These are phyloP conservation scores for Aurelia aurita DNA, from an alignment of 30 jellyfish, hydroid and myxozoan genomes.

Conservation along the genomic window DNA sequence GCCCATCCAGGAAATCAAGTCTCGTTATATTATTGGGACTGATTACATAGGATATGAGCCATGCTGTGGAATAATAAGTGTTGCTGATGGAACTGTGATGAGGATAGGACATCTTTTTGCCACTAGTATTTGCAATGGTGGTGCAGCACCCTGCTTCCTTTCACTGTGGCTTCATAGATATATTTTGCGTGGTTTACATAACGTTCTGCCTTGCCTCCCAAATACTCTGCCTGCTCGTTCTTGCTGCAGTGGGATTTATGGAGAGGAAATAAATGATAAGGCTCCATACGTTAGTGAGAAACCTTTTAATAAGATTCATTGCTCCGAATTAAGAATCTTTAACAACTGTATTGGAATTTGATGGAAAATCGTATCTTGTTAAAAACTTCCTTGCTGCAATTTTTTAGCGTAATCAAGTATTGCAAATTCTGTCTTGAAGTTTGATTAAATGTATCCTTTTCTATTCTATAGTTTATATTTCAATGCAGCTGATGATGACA, in stretches of 20 bases:
- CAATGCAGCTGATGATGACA: too few species aligned
- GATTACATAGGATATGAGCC: constrained; percentile 50
- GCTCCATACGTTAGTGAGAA: too few species aligned
- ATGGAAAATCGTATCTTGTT: too few species aligned
- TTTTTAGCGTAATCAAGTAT: too few species aligned
- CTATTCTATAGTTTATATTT: too few species aligned
- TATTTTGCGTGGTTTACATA: constrained; percentile 24
- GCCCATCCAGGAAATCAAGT: constrained; percentile 16
- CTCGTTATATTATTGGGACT: constrained; percentile 13
- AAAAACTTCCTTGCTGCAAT: too few species aligned
- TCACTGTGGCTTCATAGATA: constrained; percentile 37
- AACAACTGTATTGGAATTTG: too few species aligned
- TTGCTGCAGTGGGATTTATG: background rate
- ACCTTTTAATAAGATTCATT: too few species aligned
- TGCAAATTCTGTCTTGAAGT: too few species aligned
- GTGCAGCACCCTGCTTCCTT: constrained; percentile 59
- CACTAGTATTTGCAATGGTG: constrained; percentile 30
- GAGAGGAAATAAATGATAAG: constrained; percentile 4
- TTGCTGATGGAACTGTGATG: constrained; percentile 54
- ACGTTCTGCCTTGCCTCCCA: constrained; percentile 5
- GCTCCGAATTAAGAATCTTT: too few species aligned
- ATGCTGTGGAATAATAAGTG: constrained; percentile 31
- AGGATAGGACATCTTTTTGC: constrained; percentile 48
- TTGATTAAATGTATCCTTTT: too few species aligned
- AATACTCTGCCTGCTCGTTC: constrained; percentile 6